phyloP scores from a whole-genome alignment of 1,140 invertebrate species.

The Homalodisca vitripennis region DNA sequence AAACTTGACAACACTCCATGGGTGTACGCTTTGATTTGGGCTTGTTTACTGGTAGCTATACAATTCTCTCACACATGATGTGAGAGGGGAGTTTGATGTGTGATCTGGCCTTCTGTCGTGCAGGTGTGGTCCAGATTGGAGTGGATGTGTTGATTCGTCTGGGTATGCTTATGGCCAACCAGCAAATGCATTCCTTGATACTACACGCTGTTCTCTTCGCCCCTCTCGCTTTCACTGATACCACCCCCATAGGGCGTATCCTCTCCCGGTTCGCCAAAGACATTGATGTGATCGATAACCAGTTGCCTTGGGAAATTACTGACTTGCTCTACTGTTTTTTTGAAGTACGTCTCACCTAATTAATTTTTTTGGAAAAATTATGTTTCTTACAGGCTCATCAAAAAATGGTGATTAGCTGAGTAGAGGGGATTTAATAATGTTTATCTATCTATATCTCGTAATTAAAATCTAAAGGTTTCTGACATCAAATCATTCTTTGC shows the following conservation, averaged over 20 bases:
- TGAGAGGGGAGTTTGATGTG: too few relatives aligned
- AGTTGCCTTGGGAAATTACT: constrained; percentile 65
- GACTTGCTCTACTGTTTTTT: constrained; percentile 75
- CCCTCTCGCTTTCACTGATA: constrained; percentile 82
- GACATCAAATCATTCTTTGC: too few relatives aligned
- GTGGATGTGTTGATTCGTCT: constrained; percentile 68
- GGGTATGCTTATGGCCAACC: constrained; percentile 71
- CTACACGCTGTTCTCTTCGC: constrained; percentile 71
- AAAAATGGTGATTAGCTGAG: too few relatives aligned
- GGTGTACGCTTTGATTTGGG: too few relatives aligned
- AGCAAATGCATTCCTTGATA: constrained; percentile 71
- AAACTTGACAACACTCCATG: too few relatives aligned
- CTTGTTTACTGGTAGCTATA: too few relatives aligned
- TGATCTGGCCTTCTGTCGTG: too few relatives aligned
- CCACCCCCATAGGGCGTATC: constrained; percentile 82
- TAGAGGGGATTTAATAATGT: too few relatives aligned
- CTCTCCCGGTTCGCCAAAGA: constrained; percentile 78
- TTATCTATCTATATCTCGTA: too few relatives aligned
- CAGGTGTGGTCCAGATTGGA: constrained; percentile 67
- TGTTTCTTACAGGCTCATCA: too few relatives aligned
- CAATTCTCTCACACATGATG: too few relatives aligned
- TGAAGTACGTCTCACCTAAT: constrained; percentile 64
- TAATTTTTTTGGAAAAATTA: constrained; percentile 17
- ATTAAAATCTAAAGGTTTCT: too few relatives aligned
- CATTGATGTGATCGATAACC: constrained; percentile 68